Evolutionary conservation across 2,888 invertebrate species (phyloP).

Genomic region (Punctoribates punctum): DNA sequence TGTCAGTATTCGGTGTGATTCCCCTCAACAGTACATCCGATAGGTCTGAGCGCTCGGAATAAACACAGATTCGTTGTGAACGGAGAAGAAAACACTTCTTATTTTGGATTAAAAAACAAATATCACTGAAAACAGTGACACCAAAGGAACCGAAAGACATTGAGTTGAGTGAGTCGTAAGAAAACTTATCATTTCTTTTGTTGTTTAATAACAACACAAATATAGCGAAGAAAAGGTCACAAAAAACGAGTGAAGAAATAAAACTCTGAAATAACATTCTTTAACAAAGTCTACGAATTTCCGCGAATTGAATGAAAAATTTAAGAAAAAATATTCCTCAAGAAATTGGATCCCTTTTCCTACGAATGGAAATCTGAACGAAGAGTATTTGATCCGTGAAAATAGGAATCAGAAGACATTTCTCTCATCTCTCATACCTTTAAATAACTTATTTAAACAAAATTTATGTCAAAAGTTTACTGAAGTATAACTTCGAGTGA

Average conservation of each 20-base stretch:
- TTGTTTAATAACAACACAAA: neutral
- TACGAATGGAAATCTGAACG: no score
- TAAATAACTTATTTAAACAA: constrained; percentile 5
- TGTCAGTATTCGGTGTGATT: neutral
- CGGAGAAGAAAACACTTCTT: neutral
- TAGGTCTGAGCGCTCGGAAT: neutral
- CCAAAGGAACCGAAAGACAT: neutral
- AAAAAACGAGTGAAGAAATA: neutral
- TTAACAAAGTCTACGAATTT: neutral
- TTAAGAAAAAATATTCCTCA: no score
- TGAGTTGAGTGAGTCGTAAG: no score
- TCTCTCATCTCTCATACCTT: neutral
- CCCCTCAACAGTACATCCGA: neutral
- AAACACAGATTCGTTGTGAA: no score
- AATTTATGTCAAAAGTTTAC: neutral
- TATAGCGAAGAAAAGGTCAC: neutral
- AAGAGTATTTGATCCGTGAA: neutral
- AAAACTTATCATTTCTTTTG: neutral
- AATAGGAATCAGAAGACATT: neutral
- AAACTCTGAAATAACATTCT: neutral
- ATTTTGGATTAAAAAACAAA: neutral
- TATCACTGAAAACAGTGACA: neutral
- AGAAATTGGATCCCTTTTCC: no score
- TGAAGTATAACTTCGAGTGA: neutral
- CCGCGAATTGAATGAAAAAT: neutral